Conservation (phyloP, 2,113 vertebrate species). For the Mirza zaza region DNA sequence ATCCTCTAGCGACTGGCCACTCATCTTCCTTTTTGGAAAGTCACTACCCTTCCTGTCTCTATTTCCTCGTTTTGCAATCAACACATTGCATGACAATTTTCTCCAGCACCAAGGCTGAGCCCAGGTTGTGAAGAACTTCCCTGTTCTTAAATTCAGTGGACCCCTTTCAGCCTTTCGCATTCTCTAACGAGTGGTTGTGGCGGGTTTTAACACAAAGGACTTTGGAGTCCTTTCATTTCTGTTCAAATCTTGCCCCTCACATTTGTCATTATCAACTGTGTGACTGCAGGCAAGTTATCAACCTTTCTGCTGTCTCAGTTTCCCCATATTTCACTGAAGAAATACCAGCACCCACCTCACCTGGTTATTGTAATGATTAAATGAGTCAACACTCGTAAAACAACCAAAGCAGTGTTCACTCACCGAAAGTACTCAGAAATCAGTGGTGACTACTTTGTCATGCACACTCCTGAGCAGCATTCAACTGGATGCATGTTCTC, state of each 20-base stretch:
- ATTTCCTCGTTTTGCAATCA: not conserved
- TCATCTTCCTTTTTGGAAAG: not conserved
- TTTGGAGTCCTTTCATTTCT: not conserved
- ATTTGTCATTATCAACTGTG: not conserved
- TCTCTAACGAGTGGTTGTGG: not conserved
- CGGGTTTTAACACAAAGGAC: not conserved
- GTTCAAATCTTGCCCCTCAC: not conserved
- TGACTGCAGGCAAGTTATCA: not conserved
- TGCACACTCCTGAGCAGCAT: not conserved
- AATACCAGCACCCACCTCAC: not conserved
- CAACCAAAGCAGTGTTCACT: not conserved
- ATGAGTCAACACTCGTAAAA: not conserved
- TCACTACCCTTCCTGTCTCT: not conserved
- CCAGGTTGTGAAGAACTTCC: not conserved
- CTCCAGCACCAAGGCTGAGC: fast-evolving
- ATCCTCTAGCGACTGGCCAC: not conserved
- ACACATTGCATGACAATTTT: fast-evolving
- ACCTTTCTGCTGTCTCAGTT: not conserved
- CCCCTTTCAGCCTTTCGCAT: not conserved
- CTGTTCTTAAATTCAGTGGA: not conserved
- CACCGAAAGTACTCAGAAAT: not conserved
- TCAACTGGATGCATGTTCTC: too few species aligned
- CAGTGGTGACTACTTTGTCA: not conserved
- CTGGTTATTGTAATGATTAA: not conserved
- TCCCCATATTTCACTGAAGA: not conserved